Percentiles rank a stretch among this genome's conserved stretches.
Evolutionary conservation across 1,140 invertebrate genomes (phyloP).

Genomic region (Elymnias hypermnestra): DNA sequence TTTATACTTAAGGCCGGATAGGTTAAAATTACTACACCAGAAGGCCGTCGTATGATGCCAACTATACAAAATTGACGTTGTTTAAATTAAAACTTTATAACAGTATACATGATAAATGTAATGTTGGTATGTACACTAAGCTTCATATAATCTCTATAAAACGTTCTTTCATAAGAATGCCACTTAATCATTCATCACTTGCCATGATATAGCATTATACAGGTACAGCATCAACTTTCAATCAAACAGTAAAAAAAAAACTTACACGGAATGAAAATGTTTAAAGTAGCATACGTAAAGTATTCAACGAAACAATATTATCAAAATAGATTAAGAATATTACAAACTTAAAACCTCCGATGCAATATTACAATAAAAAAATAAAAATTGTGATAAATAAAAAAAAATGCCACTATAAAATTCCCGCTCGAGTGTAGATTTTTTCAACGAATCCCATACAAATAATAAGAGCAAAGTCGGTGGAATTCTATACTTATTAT

Average conservation of each 20-base stretch:
- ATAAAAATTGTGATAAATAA: conserved; percentile 67
- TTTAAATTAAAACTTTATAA: conserved; percentile 16
- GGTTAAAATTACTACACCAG: conserved; percentile 21
- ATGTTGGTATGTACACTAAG: conserved; percentile 43
- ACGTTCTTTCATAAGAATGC: conserved; percentile 18
- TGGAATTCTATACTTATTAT: conserved; percentile 74
- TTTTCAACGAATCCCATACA: conserved; percentile 52
- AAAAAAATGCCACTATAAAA: conserved; percentile 40
- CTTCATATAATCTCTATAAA: conserved; percentile 28
- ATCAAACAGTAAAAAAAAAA: conserved; percentile 59
- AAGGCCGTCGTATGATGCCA: conserved; percentile 41
- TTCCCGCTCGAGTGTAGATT: conserved; percentile 59
- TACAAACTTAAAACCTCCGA: conserved; percentile 58
- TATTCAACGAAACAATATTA: conserved; percentile 60
- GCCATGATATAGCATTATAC: conserved; percentile 31
- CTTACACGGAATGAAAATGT: conserved; percentile 70
- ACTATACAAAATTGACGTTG: conserved; percentile 14
- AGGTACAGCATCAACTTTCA: conserved; percentile 60
- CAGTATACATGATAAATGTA: conserved; percentile 4
- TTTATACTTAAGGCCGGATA: too few relatives aligned
- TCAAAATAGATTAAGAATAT: conserved; percentile 60
- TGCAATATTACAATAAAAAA: conserved; percentile 61
- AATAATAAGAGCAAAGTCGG: conserved; percentile 49
- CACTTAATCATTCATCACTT: conserved; percentile 28
- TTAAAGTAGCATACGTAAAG: conserved; percentile 68